These are phyloP conservation scores for Plecotus auritus DNA, from an alignment of 2,113 vertebrate species.

Conservation along the genomic window DNA sequence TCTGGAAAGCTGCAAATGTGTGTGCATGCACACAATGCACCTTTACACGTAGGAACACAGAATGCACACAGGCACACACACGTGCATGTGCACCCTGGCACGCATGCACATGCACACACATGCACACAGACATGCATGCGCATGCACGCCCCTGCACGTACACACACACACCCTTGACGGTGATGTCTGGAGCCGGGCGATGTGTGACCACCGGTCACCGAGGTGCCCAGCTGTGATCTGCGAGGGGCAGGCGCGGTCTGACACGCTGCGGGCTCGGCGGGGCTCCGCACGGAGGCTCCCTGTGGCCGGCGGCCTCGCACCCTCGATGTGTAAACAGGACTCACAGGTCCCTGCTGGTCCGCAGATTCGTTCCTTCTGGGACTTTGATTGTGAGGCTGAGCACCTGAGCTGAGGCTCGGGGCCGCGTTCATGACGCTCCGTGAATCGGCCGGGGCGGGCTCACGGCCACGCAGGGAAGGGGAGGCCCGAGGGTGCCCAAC, in stretches of 20 bases:
- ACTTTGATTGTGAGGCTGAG: conserved; percentile 37
- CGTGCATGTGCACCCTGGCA: background rate
- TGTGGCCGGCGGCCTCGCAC: background rate
- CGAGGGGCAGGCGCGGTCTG: background rate
- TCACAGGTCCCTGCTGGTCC: conserved; percentile 29
- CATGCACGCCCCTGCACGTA: accelerated
- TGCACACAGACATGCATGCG: background rate
- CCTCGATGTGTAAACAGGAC: conserved; percentile 54
- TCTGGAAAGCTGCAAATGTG: background rate
- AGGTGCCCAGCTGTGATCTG: background rate
- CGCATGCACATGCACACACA: background rate
- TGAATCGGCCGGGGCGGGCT: accelerated
- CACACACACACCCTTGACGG: background rate
- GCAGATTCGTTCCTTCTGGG: conserved; percentile 37
- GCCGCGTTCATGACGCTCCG: background rate
- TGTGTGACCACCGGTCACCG: background rate
- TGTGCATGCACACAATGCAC: accelerated
- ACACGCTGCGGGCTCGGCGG: accelerated
- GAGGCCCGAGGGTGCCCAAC: background rate
- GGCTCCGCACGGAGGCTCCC: background rate
- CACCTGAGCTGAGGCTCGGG: background rate
- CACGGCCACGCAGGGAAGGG: no score
- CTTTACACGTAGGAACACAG: background rate
- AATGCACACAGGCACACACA: background rate
- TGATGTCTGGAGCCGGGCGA: accelerated